A percentile compares a stretch with the other conserved stretches of the same genome.
Conservation (phyloP, 2,113 vertebrate genomes). For the Chrysochloris asiatica region DNA sequence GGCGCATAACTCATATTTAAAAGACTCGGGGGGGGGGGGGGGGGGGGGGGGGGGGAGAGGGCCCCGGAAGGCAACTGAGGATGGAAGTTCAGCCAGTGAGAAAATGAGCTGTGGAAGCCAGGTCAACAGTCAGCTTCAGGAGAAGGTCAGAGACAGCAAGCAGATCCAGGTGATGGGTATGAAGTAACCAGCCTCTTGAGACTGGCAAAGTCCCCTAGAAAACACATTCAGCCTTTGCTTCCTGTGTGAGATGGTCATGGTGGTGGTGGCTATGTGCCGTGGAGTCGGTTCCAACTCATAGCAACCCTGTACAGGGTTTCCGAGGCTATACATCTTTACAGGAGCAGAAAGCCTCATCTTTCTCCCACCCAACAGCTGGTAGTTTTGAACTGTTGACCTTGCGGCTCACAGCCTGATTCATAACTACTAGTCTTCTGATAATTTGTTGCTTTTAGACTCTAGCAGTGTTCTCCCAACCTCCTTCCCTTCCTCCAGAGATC, state of each 20-base stretch:
- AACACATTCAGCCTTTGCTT: not conserved
- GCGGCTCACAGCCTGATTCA: too few species aligned
- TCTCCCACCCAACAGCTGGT: too few species aligned
- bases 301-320: too few species aligned
- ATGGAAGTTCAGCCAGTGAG: not conserved
- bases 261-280: too few species aligned
- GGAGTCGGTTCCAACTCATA: too few species aligned
- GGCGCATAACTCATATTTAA: not conserved
- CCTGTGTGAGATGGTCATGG: not conserved
- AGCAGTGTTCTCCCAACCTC: not conserved
- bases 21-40: not conserved
- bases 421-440: not conserved
- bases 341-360: too few species aligned
- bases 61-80: too few species aligned
- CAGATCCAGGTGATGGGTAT: not conserved
- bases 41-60: rapidly evolving
- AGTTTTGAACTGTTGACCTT: too few species aligned
- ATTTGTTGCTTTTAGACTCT: constrained; percentile 21
- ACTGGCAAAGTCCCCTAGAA: not conserved
- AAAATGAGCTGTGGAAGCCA: not conserved
- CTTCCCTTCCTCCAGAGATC: too few species aligned
- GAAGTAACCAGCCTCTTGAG: not conserved
- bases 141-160: not conserved
- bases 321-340: too few species aligned
- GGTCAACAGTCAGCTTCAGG: not conserved